phyloP scores from a whole-genome alignment of 2,113 vertebrate species.

The Brienomyrus brachyistius region DNA sequence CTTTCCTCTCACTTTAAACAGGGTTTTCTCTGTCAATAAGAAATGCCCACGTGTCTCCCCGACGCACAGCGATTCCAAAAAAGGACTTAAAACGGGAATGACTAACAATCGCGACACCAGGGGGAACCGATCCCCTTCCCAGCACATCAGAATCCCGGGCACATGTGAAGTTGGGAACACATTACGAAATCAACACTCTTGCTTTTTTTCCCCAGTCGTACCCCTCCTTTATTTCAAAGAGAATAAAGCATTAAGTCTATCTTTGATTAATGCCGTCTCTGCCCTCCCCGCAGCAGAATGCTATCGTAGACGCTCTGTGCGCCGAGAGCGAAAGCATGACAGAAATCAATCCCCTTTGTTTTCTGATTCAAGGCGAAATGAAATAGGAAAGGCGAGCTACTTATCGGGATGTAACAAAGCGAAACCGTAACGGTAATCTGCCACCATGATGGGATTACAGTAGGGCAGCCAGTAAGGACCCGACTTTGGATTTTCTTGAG shows the following conservation, averaged over 20 bases:
- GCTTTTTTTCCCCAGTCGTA: conserved; percentile 47
- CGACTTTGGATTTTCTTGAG: neutral
- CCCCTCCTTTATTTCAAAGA: conserved; percentile 68
- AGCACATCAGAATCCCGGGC: conserved; percentile 56
- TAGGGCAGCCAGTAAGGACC: neutral
- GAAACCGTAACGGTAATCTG: conserved; percentile 15
- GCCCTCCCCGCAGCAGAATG: conserved; percentile 47
- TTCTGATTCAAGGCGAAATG: conserved; percentile 27
- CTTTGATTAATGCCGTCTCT: conserved; percentile 58
- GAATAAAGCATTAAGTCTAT: conserved; percentile 62
- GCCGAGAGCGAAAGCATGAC: neutral
- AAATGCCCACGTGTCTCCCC: neutral
- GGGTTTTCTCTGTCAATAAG: neutral
- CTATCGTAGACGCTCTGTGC: conserved; percentile 49
- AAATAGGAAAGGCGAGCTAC: conserved; percentile 37
- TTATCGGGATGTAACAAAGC: conserved; percentile 38
- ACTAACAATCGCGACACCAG: conserved; percentile 30
- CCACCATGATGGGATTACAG: neutral
- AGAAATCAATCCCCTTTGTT: conserved; percentile 24
- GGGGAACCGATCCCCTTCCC: conserved; percentile 36
- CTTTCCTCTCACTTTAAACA: neutral
- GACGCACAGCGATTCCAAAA: conserved; percentile 13
- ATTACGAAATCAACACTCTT: conserved; percentile 54
- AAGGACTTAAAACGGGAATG: conserved; percentile 25
- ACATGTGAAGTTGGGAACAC: conserved; percentile 50